Evolutionary conservation across 2,888 invertebrate species (phyloP), one percentile per base, ranked within the genome.

Genomic region (Apoda limacodes): DNA sequence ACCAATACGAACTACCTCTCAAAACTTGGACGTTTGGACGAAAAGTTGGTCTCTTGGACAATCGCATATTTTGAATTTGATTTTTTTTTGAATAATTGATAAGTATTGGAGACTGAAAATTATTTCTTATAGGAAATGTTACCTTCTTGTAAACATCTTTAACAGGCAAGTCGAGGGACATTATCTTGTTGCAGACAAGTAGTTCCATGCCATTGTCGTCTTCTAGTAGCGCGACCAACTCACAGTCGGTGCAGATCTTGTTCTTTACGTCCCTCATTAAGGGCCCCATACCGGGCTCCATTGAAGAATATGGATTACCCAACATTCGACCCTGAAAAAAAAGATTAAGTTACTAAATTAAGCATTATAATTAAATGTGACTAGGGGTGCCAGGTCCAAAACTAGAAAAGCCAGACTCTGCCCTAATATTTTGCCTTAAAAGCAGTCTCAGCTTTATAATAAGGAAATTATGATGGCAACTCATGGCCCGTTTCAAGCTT

Each of bases 201-300:
- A 98, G 81, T 63, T 98, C 98, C 97, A 98, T 98, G 31, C 98
- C 98, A 56, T 95, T 98, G 68, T 98, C 99, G 65, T 99, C 98
- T 60, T 99, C 98, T 1, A 98, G 72, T 13, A 99, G 72, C 0
- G 98, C 98, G n/a, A 99, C 95, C 36, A 99, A 82, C 63, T 99
- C 98, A 69, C 98, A 98, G 72, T 99, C 98, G 25, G 92, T 93
- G 60, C 95, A 96, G 46, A 98, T 98, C 76, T 98, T 98, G 71
- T 99, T 98, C 75, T 99, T 99, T 6, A 99, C 94, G 64, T 99
- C 97, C 21, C 98, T 85, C 98, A 99, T 98, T 7, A 98, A 76
- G 0, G 98, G 98, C 0, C 98, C 98, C 50, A 99, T 85, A 5
- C 97, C 98, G 1, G 92, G 88, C 60, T 98, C 98, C 15, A 88